These are phyloP conservation scores for Cryptoblepharus egeriae DNA, from an alignment of 2,797 vertebrate species.

Conservation along the genomic window DNA sequence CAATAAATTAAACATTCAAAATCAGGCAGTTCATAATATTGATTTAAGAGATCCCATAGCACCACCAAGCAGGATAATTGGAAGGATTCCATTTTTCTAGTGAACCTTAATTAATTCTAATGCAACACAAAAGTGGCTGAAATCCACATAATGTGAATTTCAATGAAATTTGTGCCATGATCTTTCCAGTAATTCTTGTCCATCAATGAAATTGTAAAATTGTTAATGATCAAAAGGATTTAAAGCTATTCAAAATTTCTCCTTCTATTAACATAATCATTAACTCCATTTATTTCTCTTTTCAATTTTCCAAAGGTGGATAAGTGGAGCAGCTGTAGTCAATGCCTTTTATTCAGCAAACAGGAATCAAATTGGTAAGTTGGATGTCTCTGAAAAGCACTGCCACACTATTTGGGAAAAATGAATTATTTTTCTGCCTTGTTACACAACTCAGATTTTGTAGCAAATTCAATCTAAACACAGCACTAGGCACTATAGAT, in stretches of 20 bases:
- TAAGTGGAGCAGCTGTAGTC: constrained; percentile 93
- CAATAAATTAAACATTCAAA: neutral
- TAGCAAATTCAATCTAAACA: neutral
- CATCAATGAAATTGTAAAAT: no score
- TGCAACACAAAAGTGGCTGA: neutral
- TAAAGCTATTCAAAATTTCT: neutral
- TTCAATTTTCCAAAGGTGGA: constrained; percentile 85
- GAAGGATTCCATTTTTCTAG: no score
- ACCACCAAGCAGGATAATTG: no score
- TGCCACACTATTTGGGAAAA: neutral
- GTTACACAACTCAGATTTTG: neutral
- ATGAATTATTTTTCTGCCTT: neutral
- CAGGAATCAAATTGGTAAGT: constrained; percentile 96
- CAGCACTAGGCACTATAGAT: no score
- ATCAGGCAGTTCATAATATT: neutral
- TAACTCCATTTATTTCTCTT: neutral
- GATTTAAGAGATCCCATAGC: neutral
- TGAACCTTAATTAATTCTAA: no score
- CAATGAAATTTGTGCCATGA: neutral
- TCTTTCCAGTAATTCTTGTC: no score
- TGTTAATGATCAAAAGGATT: neutral
- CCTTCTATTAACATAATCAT: neutral
- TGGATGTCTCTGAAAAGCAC: neutral
- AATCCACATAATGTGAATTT: neutral
- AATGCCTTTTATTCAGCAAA: constrained; percentile 96